Evolutionary conservation across 2,113 vertebrate species (phyloP), one percentile per base, ranked within the genome.

Genomic region (Solenodon paradoxus): DNA sequence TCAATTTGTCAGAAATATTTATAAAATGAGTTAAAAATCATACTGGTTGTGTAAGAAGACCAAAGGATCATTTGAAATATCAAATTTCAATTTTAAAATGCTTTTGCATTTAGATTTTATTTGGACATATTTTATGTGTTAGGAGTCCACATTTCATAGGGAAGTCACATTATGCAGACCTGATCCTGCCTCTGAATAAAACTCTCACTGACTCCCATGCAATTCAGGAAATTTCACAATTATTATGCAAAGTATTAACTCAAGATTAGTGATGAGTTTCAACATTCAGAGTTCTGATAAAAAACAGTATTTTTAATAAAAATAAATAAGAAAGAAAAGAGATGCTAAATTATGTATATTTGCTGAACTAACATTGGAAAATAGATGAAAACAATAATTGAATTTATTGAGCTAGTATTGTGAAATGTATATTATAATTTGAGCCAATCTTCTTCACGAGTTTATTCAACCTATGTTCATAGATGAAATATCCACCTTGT

Each of bases 71-170:
- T 53, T 77, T 94, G 40, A 93, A 88, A 63, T 74, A n/a, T 49
- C 66, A 81, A 72, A 75, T 77, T 78, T 71, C 42, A 24, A 35
- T 94, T 88, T 96, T 89, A 7, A 80, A 90, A 68, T 72, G 5
- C 7, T 88, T 81, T 92, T 64, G 1, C 11, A 61, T 55, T 81
- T 95, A 74, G 82, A 10, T 90, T 90, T 92, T 55, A 68, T 57
- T 92, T 35, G 9, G 13, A 69, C 13, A 45, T 59, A 74, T 78
- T 86, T 92, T 24, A 38, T 63, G 42, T 40, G 81, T 77, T 96
- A 80, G 57, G 5, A 96, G 68, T 80, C 91, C 20, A 86, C 42
- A 77, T 49, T 61, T 93, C 35, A 92, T 71, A 75, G 22, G 45
- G 28, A 88, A 90, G 30, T 40, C 16, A 79, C 5, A 28, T 9